phyloP scores from a whole-genome alignment of 2,113 vertebrate species.

The Chaenogobius annularis region DNA sequence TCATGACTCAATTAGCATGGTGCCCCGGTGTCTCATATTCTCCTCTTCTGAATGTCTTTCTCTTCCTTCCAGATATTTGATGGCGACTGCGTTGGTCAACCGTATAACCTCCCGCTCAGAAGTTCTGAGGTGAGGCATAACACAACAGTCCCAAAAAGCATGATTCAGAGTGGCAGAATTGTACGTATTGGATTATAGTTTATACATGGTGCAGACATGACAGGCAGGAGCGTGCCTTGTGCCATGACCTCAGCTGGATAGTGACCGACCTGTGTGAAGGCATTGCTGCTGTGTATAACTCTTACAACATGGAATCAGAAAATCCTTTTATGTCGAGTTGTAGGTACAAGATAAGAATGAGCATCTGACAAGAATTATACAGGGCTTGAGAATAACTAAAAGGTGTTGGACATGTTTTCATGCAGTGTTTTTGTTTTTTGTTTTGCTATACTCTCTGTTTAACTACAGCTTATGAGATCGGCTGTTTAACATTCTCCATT shows the following conservation, averaged over 20 bases:
- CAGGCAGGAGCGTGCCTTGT: neutral
- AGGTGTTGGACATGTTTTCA: neutral
- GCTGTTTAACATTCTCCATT: neutral
- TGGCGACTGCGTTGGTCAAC: constrained; percentile 74
- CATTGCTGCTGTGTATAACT: constrained; percentile 24
- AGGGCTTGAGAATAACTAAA: neutral
- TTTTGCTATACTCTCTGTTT: neutral
- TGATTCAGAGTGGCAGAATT: constrained; percentile 11
- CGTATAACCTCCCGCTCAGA: constrained; percentile 65
- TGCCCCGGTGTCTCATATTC: constrained; percentile 37
- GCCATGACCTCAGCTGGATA: constrained; percentile 47
- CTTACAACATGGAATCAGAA: constrained; percentile 48
- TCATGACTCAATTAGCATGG: constrained; percentile 45
- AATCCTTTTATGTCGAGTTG: constrained; percentile 42
- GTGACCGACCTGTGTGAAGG: constrained; percentile 13
- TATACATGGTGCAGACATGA: constrained; percentile 24
- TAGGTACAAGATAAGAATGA: constrained; percentile 42
- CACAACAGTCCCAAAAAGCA: neutral
- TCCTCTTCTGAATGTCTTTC: constrained; percentile 22
- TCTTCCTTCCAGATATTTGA: constrained; percentile 84
- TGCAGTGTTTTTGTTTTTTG: too few species aligned
- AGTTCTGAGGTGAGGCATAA: constrained; percentile 70
- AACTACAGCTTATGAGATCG: neutral
- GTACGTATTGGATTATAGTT: constrained; percentile 21
- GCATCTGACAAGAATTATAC: constrained; percentile 18